phyloP scores from a whole-genome alignment of 2,113 vertebrate species.

The Euleptes europaea region DNA sequence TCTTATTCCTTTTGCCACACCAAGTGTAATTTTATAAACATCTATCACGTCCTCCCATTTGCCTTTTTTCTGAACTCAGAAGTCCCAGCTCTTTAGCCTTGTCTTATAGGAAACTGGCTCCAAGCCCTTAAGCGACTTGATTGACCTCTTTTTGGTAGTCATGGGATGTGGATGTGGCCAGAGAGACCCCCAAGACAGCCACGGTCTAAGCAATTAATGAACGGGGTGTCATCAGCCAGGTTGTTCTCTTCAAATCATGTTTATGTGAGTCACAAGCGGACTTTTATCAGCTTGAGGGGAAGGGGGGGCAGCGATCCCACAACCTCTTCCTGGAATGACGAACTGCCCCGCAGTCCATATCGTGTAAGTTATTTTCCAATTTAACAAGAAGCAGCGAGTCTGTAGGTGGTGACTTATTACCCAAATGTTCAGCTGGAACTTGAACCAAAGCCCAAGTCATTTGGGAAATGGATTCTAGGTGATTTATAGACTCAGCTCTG shows the following conservation, averaged over 20 bases:
- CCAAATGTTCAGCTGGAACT: not conserved
- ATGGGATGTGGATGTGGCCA: not conserved
- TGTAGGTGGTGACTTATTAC: not conserved
- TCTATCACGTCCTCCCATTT: too few species aligned
- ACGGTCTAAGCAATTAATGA: not conserved
- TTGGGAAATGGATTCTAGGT: not conserved
- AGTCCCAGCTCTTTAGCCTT: too few species aligned
- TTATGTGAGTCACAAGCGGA: not conserved
- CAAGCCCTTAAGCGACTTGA: too few species aligned
- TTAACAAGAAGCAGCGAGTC: not conserved
- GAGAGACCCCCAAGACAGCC: not conserved
- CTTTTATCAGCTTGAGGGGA: too few species aligned
- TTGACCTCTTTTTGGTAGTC: too few species aligned
- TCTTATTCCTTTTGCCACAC: too few species aligned
- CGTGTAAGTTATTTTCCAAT: conserved; percentile 6
- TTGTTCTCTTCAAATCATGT: not conserved
- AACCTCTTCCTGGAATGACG: not conserved
- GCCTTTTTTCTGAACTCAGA: too few species aligned
- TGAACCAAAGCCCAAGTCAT: conserved; percentile 4
- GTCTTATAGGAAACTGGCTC: too few species aligned
- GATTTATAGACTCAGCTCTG: not conserved
- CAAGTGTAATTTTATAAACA: too few species aligned
- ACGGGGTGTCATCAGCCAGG: not conserved
- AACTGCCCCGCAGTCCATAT: not conserved
- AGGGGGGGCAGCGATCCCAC: not conserved